Evolutionary conservation across 2,888 invertebrate species (phyloP).

Genomic region (Drosophila incognita): DNA sequence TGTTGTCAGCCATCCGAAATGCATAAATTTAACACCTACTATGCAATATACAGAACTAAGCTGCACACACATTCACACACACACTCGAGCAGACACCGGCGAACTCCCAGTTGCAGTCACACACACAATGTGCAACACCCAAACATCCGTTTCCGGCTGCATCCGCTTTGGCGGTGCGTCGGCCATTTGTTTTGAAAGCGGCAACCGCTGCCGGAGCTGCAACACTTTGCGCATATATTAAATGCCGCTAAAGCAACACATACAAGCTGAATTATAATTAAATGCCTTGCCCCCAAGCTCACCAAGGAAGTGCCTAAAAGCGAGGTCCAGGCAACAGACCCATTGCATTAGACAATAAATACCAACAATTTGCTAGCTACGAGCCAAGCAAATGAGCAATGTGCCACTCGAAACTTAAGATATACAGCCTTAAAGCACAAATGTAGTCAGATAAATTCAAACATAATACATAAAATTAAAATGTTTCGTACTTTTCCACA

Average conservation of each 20-base stretch:
- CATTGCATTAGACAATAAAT: slow-evolving; percentile 18
- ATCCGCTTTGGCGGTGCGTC: slow-evolving; percentile 67
- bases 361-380: slow-evolving; percentile 1
- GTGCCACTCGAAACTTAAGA: slow-evolving; percentile 18
- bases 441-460: slow-evolving; percentile 2
- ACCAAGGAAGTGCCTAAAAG: slow-evolving; percentile 19
- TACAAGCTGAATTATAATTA: slow-evolving; percentile 59
- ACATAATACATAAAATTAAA: too few relatives aligned
- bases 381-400: slow-evolving; percentile 44
- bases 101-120: slow-evolving; percentile 20
- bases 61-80: slow-evolving; percentile 28
- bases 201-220: slow-evolving; percentile 62
- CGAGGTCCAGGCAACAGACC: background rate
- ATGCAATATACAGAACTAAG: slow-evolving; percentile 66
- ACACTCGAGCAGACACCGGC: slow-evolving; percentile 19
- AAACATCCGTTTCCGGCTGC: slow-evolving; percentile 78
- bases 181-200: slow-evolving; percentile 74
- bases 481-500: too few relatives aligned
- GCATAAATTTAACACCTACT: slow-evolving; percentile 80
- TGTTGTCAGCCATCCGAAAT: slow-evolving; percentile 76
- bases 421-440: background rate
- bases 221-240: slow-evolving; percentile 73
- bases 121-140: slow-evolving; percentile 75
- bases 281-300: slow-evolving; percentile 42
- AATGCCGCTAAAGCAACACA: slow-evolving; percentile 62